Evolutionary conservation across 2,797 vertebrate species (phyloP), one percentile per base, ranked within the genome.

Genomic region (Bradypodion pumilum): DNA sequence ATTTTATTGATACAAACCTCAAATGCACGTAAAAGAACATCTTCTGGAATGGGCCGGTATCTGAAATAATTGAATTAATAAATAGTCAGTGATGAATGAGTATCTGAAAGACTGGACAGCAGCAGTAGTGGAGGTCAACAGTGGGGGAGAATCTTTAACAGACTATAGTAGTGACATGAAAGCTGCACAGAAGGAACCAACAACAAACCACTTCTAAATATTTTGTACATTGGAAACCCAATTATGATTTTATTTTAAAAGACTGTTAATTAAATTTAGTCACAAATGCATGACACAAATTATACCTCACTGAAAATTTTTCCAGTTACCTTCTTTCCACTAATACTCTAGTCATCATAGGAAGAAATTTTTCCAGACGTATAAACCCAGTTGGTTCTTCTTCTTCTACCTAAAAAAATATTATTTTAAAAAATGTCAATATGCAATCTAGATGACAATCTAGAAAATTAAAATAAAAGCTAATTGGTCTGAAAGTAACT

Each of bases 341-440:
- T 44, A 99, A 91, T 68, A 97, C 93, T 94, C 95, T 94, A 72
- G 96, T 97, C 97, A 99, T 98, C 87, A 94, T 95, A 42, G 98
- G 98, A 83, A 99, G 97, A 94, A 99, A 99, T 88, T 95, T 97
- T 91, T 98, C 96, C 86, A 97, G 94, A 89, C 95, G 94, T 91
- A 99, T 89, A 40, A 94, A 97, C 66, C 97, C 97, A 10, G 95
- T 96, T 0, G 96, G 95, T 88, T 98, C 97, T 90, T 99, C 97
- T 87, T 97, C 98, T 90, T 98, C 98, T 76, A 99, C 92, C 99
- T 99, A 93, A 91, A 94, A 94, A 83, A 88, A 70, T 35, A 42
- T 42, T 27, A 70, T 32, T 63, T 63, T 27, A 79, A 82, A 92
- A 92, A 90, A 86, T 46, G 80, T 87, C 29, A 5, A 12, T 42